Base-by-base conservation (phyloP, 2,113 vertebrate genomes). In the Perca fluviatilis region DNA sequence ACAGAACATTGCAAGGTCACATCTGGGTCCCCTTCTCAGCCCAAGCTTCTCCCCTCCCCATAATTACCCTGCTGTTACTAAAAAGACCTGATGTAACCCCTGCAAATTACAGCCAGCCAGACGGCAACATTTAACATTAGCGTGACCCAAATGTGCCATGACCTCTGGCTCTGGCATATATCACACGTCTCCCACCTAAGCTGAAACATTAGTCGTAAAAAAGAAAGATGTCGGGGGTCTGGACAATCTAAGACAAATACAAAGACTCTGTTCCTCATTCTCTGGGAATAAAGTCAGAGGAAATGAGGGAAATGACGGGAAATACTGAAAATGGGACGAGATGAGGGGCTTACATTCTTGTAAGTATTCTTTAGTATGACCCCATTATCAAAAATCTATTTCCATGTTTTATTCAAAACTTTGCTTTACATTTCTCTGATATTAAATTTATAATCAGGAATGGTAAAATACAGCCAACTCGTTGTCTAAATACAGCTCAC, bases 81-180 rank as follows among this genome's bases (percentile, higher is more conserved):
- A 69, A 89, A 83, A 71, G 56, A 65, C 60, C 51, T 65, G 74
- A 74, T 77, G 77, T 89, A 91, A 88, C 83, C 81, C 57, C 68
- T 33, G 62, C 69, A 82, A 50, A 66, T 82, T 87, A 82, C 76
- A 81, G 73, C 73, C 64, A 56, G 23, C 13, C 65, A 83, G 76
- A 57, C 81, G 49, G 77, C 74, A 60, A n/a, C 57, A 75, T 87
- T 87, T 74, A 89, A 84, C 78, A 83, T 86, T 82, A 79, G 82
- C 62, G 13, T 82, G 83, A 81, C 72, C 79, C 79, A 69, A 78
- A 86, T 86, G 79, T 86, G 83, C 79, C 91, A 80, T 12, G 65
- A 91, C 86, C 84, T 85, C 85, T 75, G 71, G 86, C 80, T 93
- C 90, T 89, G 86, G 85, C 79, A 82, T 89, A 77, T 89, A 85